Evolutionary conservation across 2,113 vertebrate species (phyloP).

Genomic region (Callipepla squamata): DNA sequence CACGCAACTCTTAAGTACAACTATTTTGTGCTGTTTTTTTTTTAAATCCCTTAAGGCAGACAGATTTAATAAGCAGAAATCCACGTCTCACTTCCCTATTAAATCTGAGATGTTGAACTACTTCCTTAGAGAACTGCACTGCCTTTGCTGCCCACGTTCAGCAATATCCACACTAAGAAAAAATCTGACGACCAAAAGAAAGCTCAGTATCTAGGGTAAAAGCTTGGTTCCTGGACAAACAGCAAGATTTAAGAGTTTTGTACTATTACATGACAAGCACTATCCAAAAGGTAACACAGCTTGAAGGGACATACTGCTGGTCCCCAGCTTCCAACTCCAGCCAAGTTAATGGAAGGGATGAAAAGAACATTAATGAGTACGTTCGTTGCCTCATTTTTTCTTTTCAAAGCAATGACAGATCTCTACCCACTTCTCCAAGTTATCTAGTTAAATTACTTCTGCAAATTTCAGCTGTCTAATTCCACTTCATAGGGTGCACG

Average conservation of each 20-base stretch:
- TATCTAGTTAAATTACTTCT: not conserved
- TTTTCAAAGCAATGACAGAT: not conserved
- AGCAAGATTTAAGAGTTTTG: not conserved
- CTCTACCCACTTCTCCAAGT: not conserved
- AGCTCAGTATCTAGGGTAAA: not conserved
- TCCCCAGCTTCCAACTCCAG: not conserved
- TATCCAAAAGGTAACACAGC: not conserved
- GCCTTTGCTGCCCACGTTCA: not conserved
- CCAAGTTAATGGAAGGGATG: not conserved
- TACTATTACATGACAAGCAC: not conserved
- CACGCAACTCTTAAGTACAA: not conserved
- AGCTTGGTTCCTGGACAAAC: not conserved
- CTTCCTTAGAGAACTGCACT: not conserved
- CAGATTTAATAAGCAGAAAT: constrained; percentile 8
- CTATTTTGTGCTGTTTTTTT: not conserved
- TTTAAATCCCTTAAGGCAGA: not conserved
- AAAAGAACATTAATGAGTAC: not conserved
- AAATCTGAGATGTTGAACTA: not conserved
- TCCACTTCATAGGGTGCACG: not conserved
- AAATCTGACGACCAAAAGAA: not conserved
- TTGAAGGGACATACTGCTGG: not conserved
- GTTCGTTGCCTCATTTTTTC: not conserved
- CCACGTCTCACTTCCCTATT: not conserved
- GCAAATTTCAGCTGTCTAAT: not conserved
- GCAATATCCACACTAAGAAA: not conserved